Percentiles rank a stretch among this genome's conserved stretches.
Conservation (phyloP, 1,140 invertebrate genomes). For the Papilio polyxenes region DNA sequence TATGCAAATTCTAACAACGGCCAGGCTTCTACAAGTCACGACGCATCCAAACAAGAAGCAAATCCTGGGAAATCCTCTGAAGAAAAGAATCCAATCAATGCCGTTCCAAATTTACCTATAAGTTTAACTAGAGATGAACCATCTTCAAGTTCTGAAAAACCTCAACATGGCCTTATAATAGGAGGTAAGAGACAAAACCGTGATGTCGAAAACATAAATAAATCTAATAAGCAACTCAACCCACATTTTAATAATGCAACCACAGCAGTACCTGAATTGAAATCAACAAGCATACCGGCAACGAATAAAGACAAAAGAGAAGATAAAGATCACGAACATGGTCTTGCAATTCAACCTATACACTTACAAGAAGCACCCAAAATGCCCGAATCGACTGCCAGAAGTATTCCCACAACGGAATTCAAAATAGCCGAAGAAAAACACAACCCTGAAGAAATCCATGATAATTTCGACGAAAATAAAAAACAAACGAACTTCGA, state of each 20-base stretch:
- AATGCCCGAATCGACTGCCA: slow-evolving; percentile 30
- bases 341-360: not conserved
- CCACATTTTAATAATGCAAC: not conserved
- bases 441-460: not conserved
- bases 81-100: not conserved
- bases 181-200: slow-evolving; percentile 27
- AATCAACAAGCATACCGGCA: not conserved
- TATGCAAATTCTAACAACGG: slow-evolving; percentile 46
- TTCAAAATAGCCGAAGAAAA: slow-evolving; percentile 26
- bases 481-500: not conserved
- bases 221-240: not conserved
- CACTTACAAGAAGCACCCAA: slow-evolving; percentile 21
- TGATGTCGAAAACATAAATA: slow-evolving; percentile 24
- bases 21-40: slow-evolving; percentile 1
- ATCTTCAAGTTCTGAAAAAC: not conserved
- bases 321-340: not conserved
- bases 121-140: slow-evolving; percentile 28
- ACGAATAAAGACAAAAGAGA: slow-evolving; percentile 7
- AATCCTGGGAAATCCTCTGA: not conserved
- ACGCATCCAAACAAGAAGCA: not conserved
- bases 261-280: slow-evolving; percentile 15
- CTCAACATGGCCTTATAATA: not conserved
- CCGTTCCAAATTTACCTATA: slow-evolving; percentile 40
- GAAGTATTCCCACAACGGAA: not conserved
- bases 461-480: not conserved